A percentile compares a stretch with the other conserved stretches of the same genome.
phyloP scores from a whole-genome alignment of 2,797 vertebrate species.

The Clamator glandarius region DNA sequence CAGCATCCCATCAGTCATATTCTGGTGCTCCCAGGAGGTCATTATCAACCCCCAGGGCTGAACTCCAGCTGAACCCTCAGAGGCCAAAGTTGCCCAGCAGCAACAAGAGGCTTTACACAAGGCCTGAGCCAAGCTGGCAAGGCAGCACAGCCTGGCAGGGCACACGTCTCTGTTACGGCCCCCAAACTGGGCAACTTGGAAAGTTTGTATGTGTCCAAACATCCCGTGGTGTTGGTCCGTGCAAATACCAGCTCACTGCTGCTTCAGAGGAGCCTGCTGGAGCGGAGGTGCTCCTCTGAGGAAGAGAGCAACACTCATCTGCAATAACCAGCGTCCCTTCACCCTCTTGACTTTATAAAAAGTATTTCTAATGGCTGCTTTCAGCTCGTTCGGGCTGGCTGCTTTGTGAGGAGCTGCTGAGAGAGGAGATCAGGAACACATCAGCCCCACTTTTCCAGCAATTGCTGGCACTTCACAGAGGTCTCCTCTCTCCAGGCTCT shows the following conservation, averaged over 20 bases:
- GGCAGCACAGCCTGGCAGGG: background rate
- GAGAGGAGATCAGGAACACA: conserved; percentile 52
- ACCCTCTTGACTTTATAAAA: conserved; percentile 31
- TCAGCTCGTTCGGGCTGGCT: conserved; percentile 9
- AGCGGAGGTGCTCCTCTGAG: background rate
- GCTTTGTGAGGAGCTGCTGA: conserved; percentile 38
- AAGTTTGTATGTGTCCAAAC: background rate
- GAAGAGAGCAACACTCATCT: background rate
- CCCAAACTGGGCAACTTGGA: background rate
- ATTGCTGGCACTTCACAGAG: background rate
- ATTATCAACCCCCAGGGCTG: background rate
- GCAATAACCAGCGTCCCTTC: conserved; percentile 22
- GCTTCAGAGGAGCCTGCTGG: background rate
- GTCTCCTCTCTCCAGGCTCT: background rate
- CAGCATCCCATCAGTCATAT: background rate
- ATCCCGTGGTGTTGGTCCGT: background rate
- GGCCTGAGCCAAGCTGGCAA: background rate
- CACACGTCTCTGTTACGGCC: background rate
- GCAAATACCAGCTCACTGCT: background rate
- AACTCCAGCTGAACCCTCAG: background rate
- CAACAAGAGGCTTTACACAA: background rate
- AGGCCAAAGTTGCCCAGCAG: background rate
- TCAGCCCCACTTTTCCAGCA: conserved; percentile 53
- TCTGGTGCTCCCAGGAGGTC: background rate
- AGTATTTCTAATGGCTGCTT: background rate